Base-by-base conservation (phyloP, 2,888 invertebrate genomes). In the Leucania comma region DNA sequence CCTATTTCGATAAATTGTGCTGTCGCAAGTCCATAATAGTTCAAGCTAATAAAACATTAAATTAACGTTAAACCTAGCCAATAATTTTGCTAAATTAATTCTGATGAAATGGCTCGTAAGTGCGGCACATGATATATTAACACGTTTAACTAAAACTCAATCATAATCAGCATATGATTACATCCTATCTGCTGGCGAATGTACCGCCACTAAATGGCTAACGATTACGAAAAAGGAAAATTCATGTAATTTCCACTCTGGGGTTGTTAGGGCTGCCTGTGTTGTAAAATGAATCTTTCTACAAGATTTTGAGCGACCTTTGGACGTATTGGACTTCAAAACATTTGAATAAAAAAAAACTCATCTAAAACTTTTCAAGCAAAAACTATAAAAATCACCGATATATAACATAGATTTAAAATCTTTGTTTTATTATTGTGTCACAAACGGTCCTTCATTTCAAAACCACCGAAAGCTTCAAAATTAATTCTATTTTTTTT, bases 151-250 rank as follows among this genome's bases (percentile, higher is more conserved):
- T 82, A 68, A 76, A 80, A 76, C 38, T 75, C 71, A 69, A 82
- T 84, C 80, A 77, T 83, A 73, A 83, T 76, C 78, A 75, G 72
- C n/a, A 61, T 69, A 76, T 80, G 66, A 83, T 81, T 78, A 75
- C 82, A 79, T 82, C 74, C 80, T 85, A 81, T 64, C 62, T 67
- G 46, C 62, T 42, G 59, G 79, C 26, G 70, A 85, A 71, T 80
- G 81, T 67, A 69, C 67, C 72, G 74, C 78, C 80, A 86, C 85
- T 86, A 87, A 80, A 64, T 80, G 71, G 75, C 72, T 54, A 77
- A 78, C 60, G 74, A 83, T 89, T 89, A 86, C 89, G 88, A 89
- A 89, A 89, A 88, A 88, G 89, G 86, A 88, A 88, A 89, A 87
- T 87, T 85, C 86, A 85, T 87, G 85, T 88, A 88, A 88, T 88